Evolutionary conservation across 2,113 vertebrate genomes (phyloP), one percentile per base, ranked within the genome.

Genomic region (Zapus hudsonius): DNA sequence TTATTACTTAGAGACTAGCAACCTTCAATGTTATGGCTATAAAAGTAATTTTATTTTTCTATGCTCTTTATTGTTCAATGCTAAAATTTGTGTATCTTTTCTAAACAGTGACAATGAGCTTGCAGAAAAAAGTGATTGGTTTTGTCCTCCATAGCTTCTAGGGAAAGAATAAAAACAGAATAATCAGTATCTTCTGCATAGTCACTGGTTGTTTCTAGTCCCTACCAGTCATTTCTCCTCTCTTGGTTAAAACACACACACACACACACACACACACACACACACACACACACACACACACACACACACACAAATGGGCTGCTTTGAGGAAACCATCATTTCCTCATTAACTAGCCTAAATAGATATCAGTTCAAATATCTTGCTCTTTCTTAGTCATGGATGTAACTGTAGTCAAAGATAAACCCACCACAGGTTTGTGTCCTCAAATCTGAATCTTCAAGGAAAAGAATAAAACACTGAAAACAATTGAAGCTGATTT

Each of bases 1-100:
- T 87, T 82, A 25, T 76, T 47, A 55, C 59, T 74, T 70, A 38
- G 42, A 40, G 19, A 29, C 52, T 82, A 27, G 10, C 12, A 67
- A 44, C 5, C 64, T 89, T 84, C 72, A 67, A 67, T 75, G 42
- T 63, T 36, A 82, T 31, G 31, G 52, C 79, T 61, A 88, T 74
- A 79, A 92, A 84, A 92, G 67, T 64, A 33, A 38, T 29, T 89
- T 96, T 73, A 87, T 70, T 81, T 89, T 75, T 52, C 66, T 40
- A 55, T 23, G 80, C 63, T 73, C 61, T 73, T 76, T 15, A 44
- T 23, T 42, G 38, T 81, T 81, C 20, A 40, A 22, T 52, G 10
- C 8, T 8, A 7, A 33, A 57, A 31, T 33, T 22, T 12, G 5
- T 69, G 13, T 29, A 61, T 11, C 25, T 29, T 67, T 89, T 17